Evolutionary conservation across 2,888 invertebrate genomes (phyloP), one percentile per base, ranked within the genome.

Genomic region (Julus scandinavius): DNA sequence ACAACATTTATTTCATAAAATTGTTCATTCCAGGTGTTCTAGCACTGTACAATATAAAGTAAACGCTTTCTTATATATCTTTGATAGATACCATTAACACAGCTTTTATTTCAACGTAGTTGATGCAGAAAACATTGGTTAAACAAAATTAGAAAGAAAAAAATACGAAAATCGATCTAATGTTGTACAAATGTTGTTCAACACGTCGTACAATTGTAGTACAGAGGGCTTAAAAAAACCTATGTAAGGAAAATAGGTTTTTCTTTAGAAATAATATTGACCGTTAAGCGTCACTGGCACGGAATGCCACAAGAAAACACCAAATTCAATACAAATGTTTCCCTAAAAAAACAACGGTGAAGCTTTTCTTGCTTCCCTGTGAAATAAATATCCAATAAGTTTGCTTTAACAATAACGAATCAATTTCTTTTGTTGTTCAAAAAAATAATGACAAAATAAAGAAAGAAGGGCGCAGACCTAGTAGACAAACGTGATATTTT

Each of bases 331-430:
- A 41, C 85, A 40, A 63, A 41, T 84, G 85, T 84, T 80, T 40
- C 85, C 17, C 17, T 84, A 84, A 38, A 83, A 54, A 63, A 45
- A 84, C 45, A 45, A 84, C 85, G 40, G 40, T 13, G n/a, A 84
- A 84, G 45, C 85, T 45, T 63, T 63, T 40, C 85, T 84, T 40
- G 85, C 45, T 41, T 5, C 40, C 17, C 85, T 84, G 85, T 84
- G 40, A 84, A 84, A 84, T 84, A 84, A 84, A 84, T 84, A 84
- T 45, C 85, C 15, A 84, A 84, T 84, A 84, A 84, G 40, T 40
- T 84, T 84, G 45, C 85, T 13, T 84, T 84, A 84, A 84, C 85
- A 84, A 84, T 84, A 45, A 45, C 45, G 45, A 40, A 84, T 84
- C 85, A 45, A 84, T 45, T 84, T 40, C n/a, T 40, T 17, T 45